phyloP scores from a whole-genome alignment of 2,888 invertebrate genomes.

The Cyaniris semiargus region DNA sequence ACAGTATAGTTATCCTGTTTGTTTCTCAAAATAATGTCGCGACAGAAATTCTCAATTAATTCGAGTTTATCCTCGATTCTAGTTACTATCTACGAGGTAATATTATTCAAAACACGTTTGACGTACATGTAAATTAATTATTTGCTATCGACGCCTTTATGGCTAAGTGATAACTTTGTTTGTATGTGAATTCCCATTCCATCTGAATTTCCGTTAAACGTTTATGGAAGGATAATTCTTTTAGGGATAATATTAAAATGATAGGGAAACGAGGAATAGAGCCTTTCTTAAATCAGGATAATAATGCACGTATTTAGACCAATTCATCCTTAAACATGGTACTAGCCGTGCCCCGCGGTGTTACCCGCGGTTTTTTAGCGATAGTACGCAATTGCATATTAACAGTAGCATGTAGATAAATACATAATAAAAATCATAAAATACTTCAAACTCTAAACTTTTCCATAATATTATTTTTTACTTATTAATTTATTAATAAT shows the following conservation, averaged over 20 bases:
- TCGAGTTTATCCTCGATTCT: neutral
- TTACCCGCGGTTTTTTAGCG: too few species aligned
- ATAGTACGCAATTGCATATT: too few species aligned
- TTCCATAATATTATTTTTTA: too few species aligned
- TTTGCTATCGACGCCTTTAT: neutral
- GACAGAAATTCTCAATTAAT: neutral
- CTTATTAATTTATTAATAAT: too few species aligned
- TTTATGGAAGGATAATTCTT: neutral
- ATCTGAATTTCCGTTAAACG: neutral
- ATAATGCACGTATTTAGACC: too few species aligned
- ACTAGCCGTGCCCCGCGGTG: too few species aligned
- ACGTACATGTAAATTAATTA: slow-evolving; percentile 18
- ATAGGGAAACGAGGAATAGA: neutral
- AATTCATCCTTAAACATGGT: too few species aligned
- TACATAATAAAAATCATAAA: too few species aligned
- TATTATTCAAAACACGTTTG: slow-evolving; percentile 13
- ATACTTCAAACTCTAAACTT: too few species aligned
- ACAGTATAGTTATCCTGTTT: neutral
- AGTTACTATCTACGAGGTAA: slow-evolving; percentile 6
- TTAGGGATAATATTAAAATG: neutral
- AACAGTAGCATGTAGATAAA: too few species aligned
- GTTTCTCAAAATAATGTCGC: neutral
- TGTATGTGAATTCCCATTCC: neutral
- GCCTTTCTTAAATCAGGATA: too few species aligned
- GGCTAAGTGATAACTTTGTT: neutral